Evolutionary conservation across 2,888 invertebrate species (phyloP), one percentile per base, ranked within the genome.

Genomic region (Piscicola geometra): DNA sequence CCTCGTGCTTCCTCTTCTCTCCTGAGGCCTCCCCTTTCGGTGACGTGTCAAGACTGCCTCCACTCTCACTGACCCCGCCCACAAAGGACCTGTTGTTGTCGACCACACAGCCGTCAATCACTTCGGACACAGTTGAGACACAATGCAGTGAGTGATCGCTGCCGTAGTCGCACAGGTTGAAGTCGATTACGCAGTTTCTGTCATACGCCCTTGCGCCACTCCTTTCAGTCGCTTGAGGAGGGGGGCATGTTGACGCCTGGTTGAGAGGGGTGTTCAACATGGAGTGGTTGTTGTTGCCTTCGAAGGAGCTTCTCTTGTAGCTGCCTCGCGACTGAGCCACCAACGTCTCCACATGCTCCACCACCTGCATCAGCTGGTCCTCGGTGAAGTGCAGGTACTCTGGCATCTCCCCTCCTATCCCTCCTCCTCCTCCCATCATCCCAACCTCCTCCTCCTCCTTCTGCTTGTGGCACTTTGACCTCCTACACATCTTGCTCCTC

Each of bases 301-400:
- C 15, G 41, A 9, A 41, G 50, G 50, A 47, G 21, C 21, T 9
- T n/a, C n/a, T n/a, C 41, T 41, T 41, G 41, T 9, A 9, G 41
- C 41, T 15, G 9, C 15, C 15, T 5, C 15, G 15, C 33, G 36
- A 36, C 41, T 73, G 73, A 5, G 64, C 60, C 25, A 36, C 73
- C 60, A 64, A 15, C 30, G 28, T 73, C 64, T 73, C 73, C n/a
- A 73, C 73, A 25, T 64, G 47, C n/a, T 64, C 64, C 0, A 73
- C 73, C 5, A 64, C 73, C 41, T 50, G 52, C 71, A 71, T 71
- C 56, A 71, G 41, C 56, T 71, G 71, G 32, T 71, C 71, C 25
- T 71, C 71, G 1, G 50, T 30, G 32, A 71, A 71, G 32, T 50
- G 41, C 25, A 71, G 30, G 41, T 50, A 50, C 9, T 71, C 71